Conservation (phyloP, 1,140 invertebrate species). For the Pteromalus puparum region DNA sequence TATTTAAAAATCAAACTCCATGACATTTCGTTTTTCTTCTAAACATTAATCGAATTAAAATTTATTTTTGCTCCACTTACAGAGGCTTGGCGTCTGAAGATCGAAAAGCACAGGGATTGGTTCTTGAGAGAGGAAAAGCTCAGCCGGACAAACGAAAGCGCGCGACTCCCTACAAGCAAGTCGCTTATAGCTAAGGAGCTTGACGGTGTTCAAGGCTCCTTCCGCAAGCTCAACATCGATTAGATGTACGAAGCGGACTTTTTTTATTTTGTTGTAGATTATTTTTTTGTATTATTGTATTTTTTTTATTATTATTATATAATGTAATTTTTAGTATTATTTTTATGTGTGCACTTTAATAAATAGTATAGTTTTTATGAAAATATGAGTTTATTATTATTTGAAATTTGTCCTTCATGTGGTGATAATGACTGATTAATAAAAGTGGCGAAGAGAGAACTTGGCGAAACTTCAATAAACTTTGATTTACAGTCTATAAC, state of each 20-base stretch:
- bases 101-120: slow-evolving; percentile 72
- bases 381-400: too few relatives aligned
- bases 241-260: slow-evolving; percentile 52
- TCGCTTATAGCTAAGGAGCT: slow-evolving; percentile 65
- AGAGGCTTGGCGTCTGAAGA: slow-evolving; percentile 71
- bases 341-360: too few relatives aligned
- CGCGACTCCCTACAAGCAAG: slow-evolving; percentile 67
- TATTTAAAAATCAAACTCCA: not conserved
- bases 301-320: not conserved
- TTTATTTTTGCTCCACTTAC: slow-evolving; percentile 38
- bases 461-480: too few relatives aligned
- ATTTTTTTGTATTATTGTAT: not conserved
- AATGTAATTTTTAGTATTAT: not conserved
- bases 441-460: too few relatives aligned
- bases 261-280: not conserved
- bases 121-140: slow-evolving; percentile 73
- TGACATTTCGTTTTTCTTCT: slow-evolving; percentile 12
- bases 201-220: slow-evolving; percentile 73
- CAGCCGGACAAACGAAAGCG: slow-evolving; percentile 70
- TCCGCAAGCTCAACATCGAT: slow-evolving; percentile 74
- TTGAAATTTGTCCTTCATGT: too few relatives aligned
- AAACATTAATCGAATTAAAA: slow-evolving; percentile 7
- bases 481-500: too few relatives aligned
- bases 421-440: too few relatives aligned
- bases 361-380: too few relatives aligned